Conservation (phyloP, 2,888 invertebrate genomes). For the Amphipoea lucens region DNA sequence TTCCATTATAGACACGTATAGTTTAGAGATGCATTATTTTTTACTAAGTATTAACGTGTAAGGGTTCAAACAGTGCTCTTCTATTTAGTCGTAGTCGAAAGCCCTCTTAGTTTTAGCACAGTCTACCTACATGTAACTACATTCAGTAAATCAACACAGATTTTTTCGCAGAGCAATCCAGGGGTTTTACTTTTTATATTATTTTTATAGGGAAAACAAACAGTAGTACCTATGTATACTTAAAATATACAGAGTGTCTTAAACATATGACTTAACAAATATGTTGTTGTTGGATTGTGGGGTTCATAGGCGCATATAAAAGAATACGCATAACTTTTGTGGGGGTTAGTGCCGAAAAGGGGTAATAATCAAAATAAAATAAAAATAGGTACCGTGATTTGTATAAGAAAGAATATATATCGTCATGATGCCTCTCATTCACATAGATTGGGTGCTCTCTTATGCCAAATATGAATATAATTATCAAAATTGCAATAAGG, state of each 20-base stretch:
- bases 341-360: not conserved
- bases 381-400: not conserved
- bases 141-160: constrained; percentile 15
- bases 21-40: constrained; percentile 76
- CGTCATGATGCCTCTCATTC: not conserved
- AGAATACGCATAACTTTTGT: not conserved
- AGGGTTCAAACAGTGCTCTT: constrained; percentile 60
- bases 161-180: not conserved
- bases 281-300: too few relatives aligned
- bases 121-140: constrained; percentile 6
- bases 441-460: not conserved
- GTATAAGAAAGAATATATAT: not conserved
- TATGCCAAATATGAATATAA: not conserved
- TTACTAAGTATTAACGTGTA: constrained; percentile 63
- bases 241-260: too few relatives aligned
- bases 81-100: constrained; percentile 53
- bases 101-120: constrained; percentile 31
- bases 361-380: not conserved
- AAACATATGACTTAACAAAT: too few relatives aligned
- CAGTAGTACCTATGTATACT: too few relatives aligned
- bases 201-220: too few relatives aligned
- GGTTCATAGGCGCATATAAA: too few relatives aligned
- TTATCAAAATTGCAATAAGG: not conserved
- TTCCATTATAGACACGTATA: constrained; percentile 82
- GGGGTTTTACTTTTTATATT: too few relatives aligned